These are phyloP conservation scores for Crioceris asparagi DNA, from an alignment of 2,888 invertebrate species.

Conservation along the genomic window DNA sequence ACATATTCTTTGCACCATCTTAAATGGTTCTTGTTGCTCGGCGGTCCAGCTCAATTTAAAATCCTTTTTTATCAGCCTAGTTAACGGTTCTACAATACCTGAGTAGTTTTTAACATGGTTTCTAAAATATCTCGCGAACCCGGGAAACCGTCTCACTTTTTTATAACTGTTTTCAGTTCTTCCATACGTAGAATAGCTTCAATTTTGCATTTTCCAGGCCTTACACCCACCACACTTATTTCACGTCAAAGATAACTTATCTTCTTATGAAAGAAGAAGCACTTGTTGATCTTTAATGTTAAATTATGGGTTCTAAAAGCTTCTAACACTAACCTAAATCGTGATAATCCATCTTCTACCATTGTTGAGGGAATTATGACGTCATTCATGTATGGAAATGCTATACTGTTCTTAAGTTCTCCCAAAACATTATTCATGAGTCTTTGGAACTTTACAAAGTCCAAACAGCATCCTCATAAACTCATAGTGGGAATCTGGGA, in stretches of 20 bases:
- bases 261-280: slow-evolving; percentile 13
- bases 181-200: slow-evolving; percentile 12
- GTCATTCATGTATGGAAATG: neutral
- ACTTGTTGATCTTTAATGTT: slow-evolving; percentile 5
- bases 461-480: too few relatives aligned
- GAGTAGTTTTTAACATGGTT: neutral
- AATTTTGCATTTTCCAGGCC: slow-evolving; percentile 19
- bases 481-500: too few relatives aligned
- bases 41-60: slow-evolving; percentile 9
- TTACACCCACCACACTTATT: slow-evolving; percentile 17
- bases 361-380: neutral
- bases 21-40: slow-evolving; percentile 16
- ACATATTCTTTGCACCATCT: slow-evolving; percentile 15
- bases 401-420: neutral
- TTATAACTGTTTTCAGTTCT: slow-evolving; percentile 17
- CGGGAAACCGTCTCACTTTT: slow-evolving; percentile 21
- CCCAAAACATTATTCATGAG: slow-evolving; percentile 1
- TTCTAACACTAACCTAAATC: neutral
- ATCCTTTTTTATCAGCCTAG: slow-evolving; percentile 11
- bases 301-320: neutral
- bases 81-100: neutral
- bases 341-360: neutral
- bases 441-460: too few relatives aligned
- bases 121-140: slow-evolving; percentile 22
- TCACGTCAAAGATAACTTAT: slow-evolving; percentile 22